Base-by-base conservation (phyloP, 2,888 invertebrate species). In the Chironomus tentans region DNA sequence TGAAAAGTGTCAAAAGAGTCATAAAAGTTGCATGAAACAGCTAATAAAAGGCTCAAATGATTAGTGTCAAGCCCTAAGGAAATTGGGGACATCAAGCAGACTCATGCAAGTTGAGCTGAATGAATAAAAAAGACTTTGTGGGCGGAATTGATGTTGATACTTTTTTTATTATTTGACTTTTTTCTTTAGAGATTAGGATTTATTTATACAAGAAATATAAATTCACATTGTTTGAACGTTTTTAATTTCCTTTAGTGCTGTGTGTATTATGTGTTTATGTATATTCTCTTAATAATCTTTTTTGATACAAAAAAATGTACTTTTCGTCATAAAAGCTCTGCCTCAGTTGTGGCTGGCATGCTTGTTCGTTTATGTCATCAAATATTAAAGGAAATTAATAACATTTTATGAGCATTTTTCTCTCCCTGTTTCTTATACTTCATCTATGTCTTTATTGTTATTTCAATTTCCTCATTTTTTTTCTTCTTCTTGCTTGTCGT, bases 131-230 rank as follows among this genome's bases (percentile, higher is more conserved):
- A 56, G 18, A 18, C 12, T 65, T 12, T 24, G 65, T 65, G 65
- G 65, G 65, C 21, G 65, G 65, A 56, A 56, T 56, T 56, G 56
- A 24, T 65, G 22, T 65, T 65, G 24, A 65, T 65, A 24, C 24
- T 10, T 65, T 65, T 65, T 56, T 56, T 18, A 18, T 65, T 65
- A 65, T 65, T 65, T 65, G 24, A 65, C 65, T 65, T 65, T 65
- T 65, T 65, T 21, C 24, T 24, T 65, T 21, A 65, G 24, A 24
- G 22, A 24, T 24, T 21, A 65, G 10, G 21, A 65, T 65, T 65
- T 65, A 65, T 65, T 65, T 65, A 65, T 65, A 65, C 65, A 65
- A 65, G 65, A 22, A 65, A 65, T 24, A 24, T 65, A 65, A 65
- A 24, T 65, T 24, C 24, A 65, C 65, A 65, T 65, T 65, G 65